These are phyloP conservation scores for Drosophila crucigera DNA, from an alignment of 2,888 invertebrate genomes.

Conservation along the genomic window DNA sequence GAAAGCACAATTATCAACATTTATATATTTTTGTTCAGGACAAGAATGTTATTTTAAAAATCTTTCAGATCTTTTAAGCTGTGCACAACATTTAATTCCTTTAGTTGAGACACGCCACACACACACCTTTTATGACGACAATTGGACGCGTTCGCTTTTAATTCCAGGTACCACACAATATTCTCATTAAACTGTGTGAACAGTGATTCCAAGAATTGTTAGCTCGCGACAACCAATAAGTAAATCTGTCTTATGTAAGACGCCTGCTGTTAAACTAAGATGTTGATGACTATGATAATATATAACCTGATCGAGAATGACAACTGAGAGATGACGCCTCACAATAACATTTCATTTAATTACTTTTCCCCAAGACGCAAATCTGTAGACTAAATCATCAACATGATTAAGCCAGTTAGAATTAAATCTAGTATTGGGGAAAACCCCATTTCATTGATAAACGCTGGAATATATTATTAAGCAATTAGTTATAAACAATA, in stretches of 20 bases:
- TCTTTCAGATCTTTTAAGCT: background rate
- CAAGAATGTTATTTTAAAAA: background rate
- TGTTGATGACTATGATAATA: constrained; percentile 16
- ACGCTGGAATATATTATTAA: constrained; percentile 18
- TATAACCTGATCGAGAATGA: constrained; percentile 9
- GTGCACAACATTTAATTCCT: constrained; percentile 3
- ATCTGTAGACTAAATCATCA: constrained; percentile 4
- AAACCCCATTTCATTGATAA: constrained; percentile 61
- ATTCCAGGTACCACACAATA: constrained; percentile 18
- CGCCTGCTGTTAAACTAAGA: constrained; percentile 4
- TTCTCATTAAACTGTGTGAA: constrained; percentile 15
- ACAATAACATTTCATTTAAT: constrained; percentile 33
- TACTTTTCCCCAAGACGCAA: constrained; percentile 55
- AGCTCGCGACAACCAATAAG: constrained; percentile 16
- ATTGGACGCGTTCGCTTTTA: background rate
- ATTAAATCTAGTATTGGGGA: constrained; percentile 23
- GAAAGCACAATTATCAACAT: background rate
- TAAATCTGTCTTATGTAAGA: constrained; percentile 18
- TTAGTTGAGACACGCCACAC: background rate
- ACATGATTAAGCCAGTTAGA: constrained; percentile 31
- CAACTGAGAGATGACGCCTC: constrained; percentile 23
- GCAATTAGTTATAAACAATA: constrained; percentile 39
- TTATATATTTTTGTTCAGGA: background rate
- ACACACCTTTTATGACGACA: background rate
- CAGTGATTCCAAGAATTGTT: constrained; percentile 35